These are phyloP conservation scores for Frankliniella intonsa DNA, from an alignment of 2,888 invertebrate species.

Conservation along the genomic window DNA sequence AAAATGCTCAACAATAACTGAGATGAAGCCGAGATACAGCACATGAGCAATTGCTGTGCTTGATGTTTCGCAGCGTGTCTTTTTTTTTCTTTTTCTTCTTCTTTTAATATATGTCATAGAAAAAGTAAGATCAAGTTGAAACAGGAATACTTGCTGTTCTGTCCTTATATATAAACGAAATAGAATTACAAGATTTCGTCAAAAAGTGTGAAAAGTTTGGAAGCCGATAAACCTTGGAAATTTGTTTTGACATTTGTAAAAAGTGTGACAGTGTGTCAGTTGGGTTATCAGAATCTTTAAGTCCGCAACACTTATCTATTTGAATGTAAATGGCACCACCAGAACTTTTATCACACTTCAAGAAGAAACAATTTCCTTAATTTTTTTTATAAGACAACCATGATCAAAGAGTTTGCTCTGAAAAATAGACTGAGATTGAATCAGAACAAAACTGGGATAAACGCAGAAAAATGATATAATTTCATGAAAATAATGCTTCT, in stretches of 20 bases:
- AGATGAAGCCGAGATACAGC: neutral
- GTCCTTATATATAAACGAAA: neutral
- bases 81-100: neutral
- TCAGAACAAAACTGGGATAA: neutral
- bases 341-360: neutral
- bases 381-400: neutral
- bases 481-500: neutral
- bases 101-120: neutral
- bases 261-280: neutral
- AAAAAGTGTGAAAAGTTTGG: neutral
- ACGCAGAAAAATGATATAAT: neutral
- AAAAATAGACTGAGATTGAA: neutral
- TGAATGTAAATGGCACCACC: neutral
- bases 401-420: neutral
- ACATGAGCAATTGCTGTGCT: neutral
- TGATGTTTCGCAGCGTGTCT: neutral
- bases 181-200: neutral
- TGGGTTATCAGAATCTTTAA: neutral
- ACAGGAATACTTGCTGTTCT: neutral
- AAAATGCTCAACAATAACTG: too few species aligned
- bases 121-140: neutral
- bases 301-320: neutral
- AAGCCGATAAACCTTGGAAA: neutral
- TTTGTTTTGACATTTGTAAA: neutral
- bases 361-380: neutral